A percentile compares a stretch with the other conserved stretches of the same genome.
Conservation (phyloP, 2,888 invertebrate genomes). For the Spialia ferax region DNA sequence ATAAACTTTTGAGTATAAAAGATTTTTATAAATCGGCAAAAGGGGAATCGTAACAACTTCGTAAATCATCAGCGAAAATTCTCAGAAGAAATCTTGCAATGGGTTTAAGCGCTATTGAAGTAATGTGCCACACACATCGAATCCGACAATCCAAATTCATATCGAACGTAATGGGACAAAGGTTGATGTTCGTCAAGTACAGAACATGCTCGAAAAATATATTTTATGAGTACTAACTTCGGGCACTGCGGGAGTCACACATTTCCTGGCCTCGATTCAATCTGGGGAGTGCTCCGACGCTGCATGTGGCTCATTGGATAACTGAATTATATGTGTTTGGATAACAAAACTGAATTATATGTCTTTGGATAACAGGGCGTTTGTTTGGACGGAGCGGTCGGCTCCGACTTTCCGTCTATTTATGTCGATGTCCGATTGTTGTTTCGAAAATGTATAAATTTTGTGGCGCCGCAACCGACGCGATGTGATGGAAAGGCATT, state of each 20-base stretch:
- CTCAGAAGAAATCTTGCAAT: background rate
- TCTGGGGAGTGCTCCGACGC: conserved; percentile 64
- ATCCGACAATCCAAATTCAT: conserved; percentile 14
- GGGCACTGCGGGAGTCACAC: conserved; percentile 74
- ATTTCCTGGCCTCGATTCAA: conserved; percentile 68
- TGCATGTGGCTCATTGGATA: conserved; percentile 77
- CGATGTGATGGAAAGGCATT: conserved; percentile 37
- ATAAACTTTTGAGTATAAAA: background rate
- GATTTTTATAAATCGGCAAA: conserved; percentile 2
- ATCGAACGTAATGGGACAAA: conserved; percentile 15
- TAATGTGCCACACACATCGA: conserved; percentile 20
- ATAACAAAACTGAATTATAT: conserved; percentile 53
- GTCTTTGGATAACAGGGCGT: conserved; percentile 44
- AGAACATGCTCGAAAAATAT: conserved; percentile 47
- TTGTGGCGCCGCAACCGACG: conserved; percentile 34
- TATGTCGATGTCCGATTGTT: conserved; percentile 41
- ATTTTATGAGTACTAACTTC: conserved; percentile 64
- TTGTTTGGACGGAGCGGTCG: conserved; percentile 32
- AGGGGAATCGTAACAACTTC: background rate
- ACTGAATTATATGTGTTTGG: conserved; percentile 77
- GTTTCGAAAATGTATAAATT: conserved; percentile 41
- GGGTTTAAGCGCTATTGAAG: background rate
- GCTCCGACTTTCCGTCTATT: conserved; percentile 39
- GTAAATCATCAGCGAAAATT: background rate
- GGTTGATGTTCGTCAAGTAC: conserved; percentile 19